Percentiles rank a stretch among this genome's conserved stretches.
Conservation (phyloP, 2,113 vertebrate species). For the Ammospiza caudacuta region DNA sequence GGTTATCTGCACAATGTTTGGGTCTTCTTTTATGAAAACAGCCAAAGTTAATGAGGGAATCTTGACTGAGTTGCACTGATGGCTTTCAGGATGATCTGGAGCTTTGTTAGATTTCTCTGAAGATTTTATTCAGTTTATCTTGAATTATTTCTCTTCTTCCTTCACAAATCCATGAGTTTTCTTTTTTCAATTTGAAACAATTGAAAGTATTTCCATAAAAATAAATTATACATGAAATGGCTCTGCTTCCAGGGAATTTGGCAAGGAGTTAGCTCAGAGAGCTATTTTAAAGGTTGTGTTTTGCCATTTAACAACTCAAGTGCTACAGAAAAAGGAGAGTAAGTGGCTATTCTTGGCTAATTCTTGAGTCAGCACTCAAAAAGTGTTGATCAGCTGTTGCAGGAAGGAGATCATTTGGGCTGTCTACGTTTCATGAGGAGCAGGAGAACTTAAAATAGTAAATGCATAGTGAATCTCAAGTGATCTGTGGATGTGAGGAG, state of each 20-base stretch:
- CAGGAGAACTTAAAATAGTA: slow-evolving; percentile 33
- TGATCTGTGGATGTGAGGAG: background rate
- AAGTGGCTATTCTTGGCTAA: slow-evolving; percentile 33
- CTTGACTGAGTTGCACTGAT: background rate
- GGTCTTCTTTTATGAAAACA: background rate
- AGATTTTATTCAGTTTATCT: background rate
- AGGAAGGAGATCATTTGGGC: background rate
- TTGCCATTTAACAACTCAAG: background rate
- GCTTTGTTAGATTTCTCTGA: background rate
- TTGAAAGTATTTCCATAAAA: background rate
- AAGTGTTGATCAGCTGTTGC: slow-evolving; percentile 51
- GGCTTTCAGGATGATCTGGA: background rate
- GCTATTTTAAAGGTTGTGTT: slow-evolving; percentile 19
- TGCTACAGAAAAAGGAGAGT: slow-evolving; percentile 1
- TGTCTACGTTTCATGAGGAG: background rate
- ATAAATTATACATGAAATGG: background rate
- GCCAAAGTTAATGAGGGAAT: background rate
- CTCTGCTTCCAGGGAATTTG: background rate
- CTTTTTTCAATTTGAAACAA: background rate
- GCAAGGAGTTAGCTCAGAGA: background rate
- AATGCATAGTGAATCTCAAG: slow-evolving; percentile 1
- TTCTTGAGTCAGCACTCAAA: slow-evolving; percentile 35
- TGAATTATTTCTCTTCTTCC: background rate
- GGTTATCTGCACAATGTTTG: background rate
- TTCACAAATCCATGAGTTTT: background rate